Evolutionary conservation across 2,113 vertebrate species (phyloP).

Genomic region (Amia ocellicauda): DNA sequence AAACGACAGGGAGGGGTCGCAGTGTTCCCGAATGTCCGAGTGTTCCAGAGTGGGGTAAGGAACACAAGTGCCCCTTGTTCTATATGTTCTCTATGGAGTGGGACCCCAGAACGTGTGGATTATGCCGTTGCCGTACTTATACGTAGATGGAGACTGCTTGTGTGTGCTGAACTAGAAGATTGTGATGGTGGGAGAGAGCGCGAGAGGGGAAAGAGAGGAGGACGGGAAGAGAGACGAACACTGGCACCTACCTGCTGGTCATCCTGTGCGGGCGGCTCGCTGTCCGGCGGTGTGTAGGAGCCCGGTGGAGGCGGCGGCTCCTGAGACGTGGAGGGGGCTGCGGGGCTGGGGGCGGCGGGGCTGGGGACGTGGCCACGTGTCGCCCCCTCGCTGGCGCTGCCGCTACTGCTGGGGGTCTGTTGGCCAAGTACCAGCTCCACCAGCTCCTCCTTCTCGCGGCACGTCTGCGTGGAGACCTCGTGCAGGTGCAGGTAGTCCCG

Average conservation of each 20-base stretch:
- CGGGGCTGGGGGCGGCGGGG: constrained; percentile 9
- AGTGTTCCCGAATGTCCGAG: too few relatives aligned
- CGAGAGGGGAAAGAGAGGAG: too few relatives aligned
- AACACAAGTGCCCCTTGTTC: too few relatives aligned
- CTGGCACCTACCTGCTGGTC: constrained; percentile 51
- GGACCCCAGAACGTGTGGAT: too few relatives aligned
- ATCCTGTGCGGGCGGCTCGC: constrained; percentile 20
- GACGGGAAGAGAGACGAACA: too few relatives aligned
- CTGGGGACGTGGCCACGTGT: background rate
- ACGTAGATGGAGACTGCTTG: too few relatives aligned
- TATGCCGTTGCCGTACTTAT: too few relatives aligned
- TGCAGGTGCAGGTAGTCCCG: constrained; percentile 89
- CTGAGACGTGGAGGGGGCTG: constrained; percentile 30
- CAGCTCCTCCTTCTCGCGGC: constrained; percentile 94
- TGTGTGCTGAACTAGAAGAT: background rate
- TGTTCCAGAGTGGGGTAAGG: too few relatives aligned
- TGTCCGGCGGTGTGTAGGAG: background rate
- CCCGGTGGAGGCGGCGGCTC: background rate
- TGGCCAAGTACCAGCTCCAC: constrained; percentile 85
- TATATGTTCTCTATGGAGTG: too few relatives aligned
- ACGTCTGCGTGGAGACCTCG: constrained; percentile 82
- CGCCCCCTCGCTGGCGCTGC: background rate
- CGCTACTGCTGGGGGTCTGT: constrained; percentile 50
- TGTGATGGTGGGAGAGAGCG: background rate
- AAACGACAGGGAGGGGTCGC: too few relatives aligned